Conservation (phyloP, 2,888 invertebrate genomes). For the Gerris lacustris region DNA sequence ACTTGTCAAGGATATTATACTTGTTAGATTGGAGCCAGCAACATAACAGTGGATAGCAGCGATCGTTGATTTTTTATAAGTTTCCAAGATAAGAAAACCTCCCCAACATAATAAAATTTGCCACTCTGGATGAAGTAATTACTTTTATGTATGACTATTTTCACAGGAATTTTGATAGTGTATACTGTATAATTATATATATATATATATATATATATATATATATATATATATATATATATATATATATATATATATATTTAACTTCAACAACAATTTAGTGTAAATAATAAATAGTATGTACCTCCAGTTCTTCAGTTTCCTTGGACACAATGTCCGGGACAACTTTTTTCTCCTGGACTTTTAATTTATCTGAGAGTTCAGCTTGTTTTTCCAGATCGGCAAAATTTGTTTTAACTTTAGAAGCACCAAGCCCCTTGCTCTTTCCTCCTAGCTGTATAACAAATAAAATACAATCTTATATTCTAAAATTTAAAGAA, state of each 20-base stretch:
- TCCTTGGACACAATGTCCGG: neutral
- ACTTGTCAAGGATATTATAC: too few relatives aligned
- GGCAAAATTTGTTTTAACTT: constrained; percentile 86
- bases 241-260: neutral
- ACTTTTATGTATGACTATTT: too few relatives aligned
- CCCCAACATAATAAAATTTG: too few relatives aligned
- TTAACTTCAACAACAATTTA: neutral
- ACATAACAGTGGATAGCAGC: too few relatives aligned
- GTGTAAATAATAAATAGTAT: neutral
- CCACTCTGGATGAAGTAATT: too few relatives aligned
- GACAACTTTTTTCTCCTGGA: constrained; percentile 35
- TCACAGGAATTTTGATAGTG: too few relatives aligned
- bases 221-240: constrained; percentile 1
- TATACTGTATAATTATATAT: neutral
- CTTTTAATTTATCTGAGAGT: constrained; percentile 63
- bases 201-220: constrained; percentile 1
- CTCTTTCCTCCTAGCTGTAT: constrained; percentile 70
- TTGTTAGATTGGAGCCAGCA: too few relatives aligned
- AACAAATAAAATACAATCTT: too few relatives aligned
- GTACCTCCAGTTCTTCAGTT: neutral
- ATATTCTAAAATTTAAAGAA: too few relatives aligned
- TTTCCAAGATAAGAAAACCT: too few relatives aligned
- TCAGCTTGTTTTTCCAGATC: constrained; percentile 86
- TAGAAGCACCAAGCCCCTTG: constrained; percentile 76
- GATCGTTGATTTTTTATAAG: too few relatives aligned